phyloP scores from a whole-genome alignment of 92 coral and sea anemone genomes.

The Zoanthus solanderi region DNA sequence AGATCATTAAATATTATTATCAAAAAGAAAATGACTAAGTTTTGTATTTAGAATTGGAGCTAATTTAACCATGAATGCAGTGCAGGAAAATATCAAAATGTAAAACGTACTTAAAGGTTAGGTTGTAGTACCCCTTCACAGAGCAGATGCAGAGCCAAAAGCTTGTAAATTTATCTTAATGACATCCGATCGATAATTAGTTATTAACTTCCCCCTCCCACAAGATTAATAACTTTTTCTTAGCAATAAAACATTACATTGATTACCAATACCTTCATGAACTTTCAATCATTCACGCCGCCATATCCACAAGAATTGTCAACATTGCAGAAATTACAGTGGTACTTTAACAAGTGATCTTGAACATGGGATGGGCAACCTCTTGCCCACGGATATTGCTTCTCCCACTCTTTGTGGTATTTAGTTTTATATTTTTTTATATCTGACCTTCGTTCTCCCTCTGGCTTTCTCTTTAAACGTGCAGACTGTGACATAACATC shows the following conservation, averaged over 20 bases:
- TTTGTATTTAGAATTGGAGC: slow-evolving; percentile 12
- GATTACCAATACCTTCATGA: slow-evolving; percentile 22
- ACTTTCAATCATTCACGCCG: slow-evolving; percentile 44
- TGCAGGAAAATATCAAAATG: slow-evolving; percentile 11
- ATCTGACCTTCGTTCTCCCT: slow-evolving; percentile 18
- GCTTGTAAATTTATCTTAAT: slow-evolving; percentile 13
- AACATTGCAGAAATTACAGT: slow-evolving; percentile 29
- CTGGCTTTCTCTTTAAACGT: slow-evolving; percentile 21
- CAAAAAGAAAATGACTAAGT: background rate
- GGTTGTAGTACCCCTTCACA: slow-evolving; percentile 22
- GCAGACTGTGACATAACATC: background rate
- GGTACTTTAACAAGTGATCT: slow-evolving; percentile 46
- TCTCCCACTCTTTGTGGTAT: slow-evolving; percentile 42
- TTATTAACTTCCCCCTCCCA: slow-evolving; percentile 11
- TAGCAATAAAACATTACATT: slow-evolving; percentile 18
- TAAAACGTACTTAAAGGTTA: slow-evolving; percentile 14
- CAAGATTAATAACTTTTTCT: background rate
- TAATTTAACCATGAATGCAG: slow-evolving; percentile 14
- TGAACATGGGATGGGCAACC: slow-evolving; percentile 40
- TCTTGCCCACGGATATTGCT: slow-evolving; percentile 40
- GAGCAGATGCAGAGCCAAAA: slow-evolving; percentile 4
- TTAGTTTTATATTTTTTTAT: slow-evolving; percentile 29
- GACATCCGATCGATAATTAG: slow-evolving; percentile 2
- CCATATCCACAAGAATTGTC: slow-evolving; percentile 52
- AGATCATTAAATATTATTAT: background rate